Base-by-base conservation (phyloP, 2,888 invertebrate species). In the Plebejus anna region DNA sequence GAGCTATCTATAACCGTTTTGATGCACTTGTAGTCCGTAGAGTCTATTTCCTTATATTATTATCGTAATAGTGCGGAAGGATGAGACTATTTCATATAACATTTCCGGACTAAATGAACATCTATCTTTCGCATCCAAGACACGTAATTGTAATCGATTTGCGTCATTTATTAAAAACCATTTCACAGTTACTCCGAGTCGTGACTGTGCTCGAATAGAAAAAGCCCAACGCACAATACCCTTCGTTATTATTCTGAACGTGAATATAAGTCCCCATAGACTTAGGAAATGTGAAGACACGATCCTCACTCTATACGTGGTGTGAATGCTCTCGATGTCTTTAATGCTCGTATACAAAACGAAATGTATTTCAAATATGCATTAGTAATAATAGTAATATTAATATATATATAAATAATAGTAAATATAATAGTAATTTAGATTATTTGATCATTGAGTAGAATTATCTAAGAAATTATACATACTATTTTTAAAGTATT, bases 161-260 rank as follows among this genome's bases (percentile, higher is more conserved):
- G 22, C 73, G 51, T 73, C 51, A 73, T 73, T 70, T 73, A 73
- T 73, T 51, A 73, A 51, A 16, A 55, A 73, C 28, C 55, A 73
- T 55, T 72, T 73, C 73, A 73, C 73, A 73, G 73, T 73, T 73
- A 73, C 73, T 66, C 32, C 22, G 32, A 42, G 51, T 73, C 73
- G 73, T 73, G 73, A 73, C 73, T 55, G 7, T 51, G 28, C 16
- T 73, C 32, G 2, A 55, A 73, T 51, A 51, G 72, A 72, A 72
- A 72, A 32, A 73, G 51, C 51, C 51, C 28, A 55, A 73, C 73
- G 73, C 73, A 73, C 73, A 73, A 73, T 73, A 51, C 55, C 73
- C 73, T 55, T 73, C 73, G 16, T 73, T 73, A 73, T 32, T 55
- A 73, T 55, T 72, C 72, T 22, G 55, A 42, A 32, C 51, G 73